phyloP scores from a whole-genome alignment of 2,113 vertebrate species.

The Dascyllus trimaculatus region DNA sequence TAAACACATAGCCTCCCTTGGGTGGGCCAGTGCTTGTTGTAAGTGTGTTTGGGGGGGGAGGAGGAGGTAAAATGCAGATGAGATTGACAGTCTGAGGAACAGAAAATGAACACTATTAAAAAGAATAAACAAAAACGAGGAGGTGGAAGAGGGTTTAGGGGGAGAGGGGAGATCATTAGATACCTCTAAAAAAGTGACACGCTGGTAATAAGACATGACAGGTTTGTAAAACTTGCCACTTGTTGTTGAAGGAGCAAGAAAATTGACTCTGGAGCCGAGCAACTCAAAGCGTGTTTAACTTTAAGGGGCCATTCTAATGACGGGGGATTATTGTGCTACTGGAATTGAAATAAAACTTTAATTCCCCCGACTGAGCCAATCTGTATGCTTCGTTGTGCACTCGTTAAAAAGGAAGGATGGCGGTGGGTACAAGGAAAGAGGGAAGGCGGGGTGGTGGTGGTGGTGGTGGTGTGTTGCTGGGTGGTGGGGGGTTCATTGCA shows the following conservation, averaged over 20 bases:
- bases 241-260: conserved; percentile 74
- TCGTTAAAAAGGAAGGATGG: conserved; percentile 82
- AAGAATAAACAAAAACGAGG: conserved; percentile 57
- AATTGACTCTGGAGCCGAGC: conserved; percentile 74
- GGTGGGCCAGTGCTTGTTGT: conserved; percentile 25
- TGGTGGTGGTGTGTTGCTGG: background rate
- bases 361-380: conserved; percentile 85
- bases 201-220: conserved; percentile 73
- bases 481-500: conserved; percentile 77
- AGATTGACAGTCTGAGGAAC: conserved; percentile 49
- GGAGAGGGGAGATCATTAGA: conserved; percentile 25
- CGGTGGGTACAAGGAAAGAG: conserved; percentile 21
- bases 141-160: conserved; percentile 4
- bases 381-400: conserved; percentile 90
- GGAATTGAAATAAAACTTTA: conserved; percentile 88
- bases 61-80: conserved; percentile 61
- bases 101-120: conserved; percentile 68
- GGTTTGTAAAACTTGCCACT: conserved; percentile 81
- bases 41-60: background rate
- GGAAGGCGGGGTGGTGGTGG: background rate
- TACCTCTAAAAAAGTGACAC: conserved; percentile 63
- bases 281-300: conserved; percentile 87
- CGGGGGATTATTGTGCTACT: conserved; percentile 86
- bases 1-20: conserved; percentile 49
- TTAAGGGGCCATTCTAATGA: conserved; percentile 88